These are phyloP conservation scores for Drosophila watanabei DNA, from an alignment of 1,140 invertebrate species.

Conservation along the genomic window DNA sequence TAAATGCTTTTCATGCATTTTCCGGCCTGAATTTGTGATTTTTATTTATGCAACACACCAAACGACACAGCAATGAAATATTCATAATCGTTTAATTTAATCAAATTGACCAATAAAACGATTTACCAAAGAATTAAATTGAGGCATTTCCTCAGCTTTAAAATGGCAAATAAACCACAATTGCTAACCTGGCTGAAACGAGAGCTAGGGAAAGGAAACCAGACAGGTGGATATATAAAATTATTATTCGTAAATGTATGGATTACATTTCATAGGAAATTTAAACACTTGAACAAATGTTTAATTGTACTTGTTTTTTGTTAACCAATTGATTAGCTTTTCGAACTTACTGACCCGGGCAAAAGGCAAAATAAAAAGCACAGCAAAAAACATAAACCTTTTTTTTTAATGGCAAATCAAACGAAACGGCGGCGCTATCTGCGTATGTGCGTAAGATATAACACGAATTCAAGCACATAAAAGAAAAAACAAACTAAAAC, in stretches of 20 bases:
- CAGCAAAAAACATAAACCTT: conserved; percentile 15
- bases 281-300: neutral
- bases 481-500: conserved; percentile 17
- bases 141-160: conserved; percentile 3
- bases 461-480: conserved; percentile 23
- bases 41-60: conserved; percentile 16
- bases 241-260: too few relatives aligned
- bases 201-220: neutral
- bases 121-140: conserved; percentile 22
- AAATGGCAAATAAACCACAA: conserved; percentile 2
- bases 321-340: conserved; percentile 45
- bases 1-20: conserved; percentile 12
- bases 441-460: conserved; percentile 38
- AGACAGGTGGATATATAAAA: neutral
- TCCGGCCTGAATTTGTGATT: conserved; percentile 1
- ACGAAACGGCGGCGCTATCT: conserved; percentile 19
- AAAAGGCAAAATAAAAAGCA: conserved; percentile 1
- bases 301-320: conserved; percentile 5
- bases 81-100: conserved; percentile 38
- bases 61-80: conserved; percentile 11
- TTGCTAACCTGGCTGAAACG: neutral
- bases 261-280: too few relatives aligned
- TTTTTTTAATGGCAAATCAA: conserved; percentile 45
- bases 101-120: conserved; percentile 25
- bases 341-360: conserved; percentile 23